Percentiles rank a stretch among this genome's conserved stretches.
Conservation (phyloP, 1,140 invertebrate species). For the Pollicipes pollicipes region DNA sequence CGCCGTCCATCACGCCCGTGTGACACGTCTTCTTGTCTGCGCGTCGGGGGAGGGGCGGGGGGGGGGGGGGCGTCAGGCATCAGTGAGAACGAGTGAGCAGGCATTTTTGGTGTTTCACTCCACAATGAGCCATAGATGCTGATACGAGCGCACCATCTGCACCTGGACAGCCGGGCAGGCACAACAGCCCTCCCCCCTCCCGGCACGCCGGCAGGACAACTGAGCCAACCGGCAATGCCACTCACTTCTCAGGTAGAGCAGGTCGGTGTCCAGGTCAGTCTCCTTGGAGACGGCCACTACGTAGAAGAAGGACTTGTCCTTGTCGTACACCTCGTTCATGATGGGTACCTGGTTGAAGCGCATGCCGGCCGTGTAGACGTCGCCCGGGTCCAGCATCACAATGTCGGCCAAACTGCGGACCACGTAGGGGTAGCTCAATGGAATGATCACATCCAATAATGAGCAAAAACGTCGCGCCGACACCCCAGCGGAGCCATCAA, state of each 20-base stretch:
- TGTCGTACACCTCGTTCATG: slow-evolving; percentile 74
- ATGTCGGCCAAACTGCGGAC: slow-evolving; percentile 52
- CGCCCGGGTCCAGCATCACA: slow-evolving; percentile 73
- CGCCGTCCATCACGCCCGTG: slow-evolving; percentile 73
- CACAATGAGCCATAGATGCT: no score
- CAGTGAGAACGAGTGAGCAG: no score
- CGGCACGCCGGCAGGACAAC: no score
- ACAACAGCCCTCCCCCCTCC: no score
- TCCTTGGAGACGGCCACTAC: slow-evolving; percentile 84
- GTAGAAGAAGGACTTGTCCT: slow-evolving; percentile 69
- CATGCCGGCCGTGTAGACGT: slow-evolving; percentile 77
- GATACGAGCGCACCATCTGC: no score
- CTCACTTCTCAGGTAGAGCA: slow-evolving; percentile 63
- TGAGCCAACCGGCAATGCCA: no score
- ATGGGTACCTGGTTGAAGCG: slow-evolving; percentile 63
- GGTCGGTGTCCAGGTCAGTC: slow-evolving; percentile 62
- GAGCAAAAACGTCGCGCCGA: no score
- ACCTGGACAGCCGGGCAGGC: no score
- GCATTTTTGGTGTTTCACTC: no score
- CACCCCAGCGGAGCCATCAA: no score
- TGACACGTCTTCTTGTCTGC: slow-evolving; percentile 50
- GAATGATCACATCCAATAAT: slow-evolving; percentile 8
- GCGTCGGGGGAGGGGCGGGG: no score
- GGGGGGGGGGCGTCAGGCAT: no score
- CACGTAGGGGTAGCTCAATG: slow-evolving; percentile 16